Evolutionary conservation across 2,113 vertebrate species (phyloP).

Genomic region (Riparia riparia): DNA sequence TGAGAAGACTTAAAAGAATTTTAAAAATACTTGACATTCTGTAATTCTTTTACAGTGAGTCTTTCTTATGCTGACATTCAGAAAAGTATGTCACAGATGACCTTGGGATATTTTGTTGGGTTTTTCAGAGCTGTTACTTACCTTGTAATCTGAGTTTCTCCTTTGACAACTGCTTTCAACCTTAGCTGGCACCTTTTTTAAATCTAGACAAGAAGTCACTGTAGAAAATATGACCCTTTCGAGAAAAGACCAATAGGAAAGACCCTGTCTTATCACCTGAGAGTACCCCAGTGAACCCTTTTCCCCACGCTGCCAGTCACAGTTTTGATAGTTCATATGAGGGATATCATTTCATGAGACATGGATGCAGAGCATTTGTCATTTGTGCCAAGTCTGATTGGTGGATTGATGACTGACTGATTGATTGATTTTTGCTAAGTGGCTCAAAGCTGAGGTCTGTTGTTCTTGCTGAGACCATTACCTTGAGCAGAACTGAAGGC

Average conservation of each 20-base stretch:
- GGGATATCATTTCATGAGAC: not conserved
- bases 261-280: not conserved
- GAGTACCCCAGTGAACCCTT: not conserved
- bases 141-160: not conserved
- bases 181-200: not conserved
- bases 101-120: not conserved
- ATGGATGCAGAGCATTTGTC: rapidly evolving
- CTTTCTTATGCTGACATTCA: not conserved
- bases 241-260: not conserved
- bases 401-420: not conserved
- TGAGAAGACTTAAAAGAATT: not conserved
- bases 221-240: not conserved
- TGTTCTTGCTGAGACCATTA: not conserved
- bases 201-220: not conserved
- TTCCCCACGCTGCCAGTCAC: not conserved
- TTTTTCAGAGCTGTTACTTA: not conserved
- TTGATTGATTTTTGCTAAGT: not conserved
- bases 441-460: not conserved
- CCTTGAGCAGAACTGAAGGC: not conserved
- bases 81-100: not conserved
- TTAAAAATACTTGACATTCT: not conserved
- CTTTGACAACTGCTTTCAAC: not conserved
- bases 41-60: not conserved
- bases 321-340: not conserved
- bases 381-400: not conserved